phyloP scores from a whole-genome alignment of 2,113 vertebrate genomes.

The Chaetura pelagica region DNA sequence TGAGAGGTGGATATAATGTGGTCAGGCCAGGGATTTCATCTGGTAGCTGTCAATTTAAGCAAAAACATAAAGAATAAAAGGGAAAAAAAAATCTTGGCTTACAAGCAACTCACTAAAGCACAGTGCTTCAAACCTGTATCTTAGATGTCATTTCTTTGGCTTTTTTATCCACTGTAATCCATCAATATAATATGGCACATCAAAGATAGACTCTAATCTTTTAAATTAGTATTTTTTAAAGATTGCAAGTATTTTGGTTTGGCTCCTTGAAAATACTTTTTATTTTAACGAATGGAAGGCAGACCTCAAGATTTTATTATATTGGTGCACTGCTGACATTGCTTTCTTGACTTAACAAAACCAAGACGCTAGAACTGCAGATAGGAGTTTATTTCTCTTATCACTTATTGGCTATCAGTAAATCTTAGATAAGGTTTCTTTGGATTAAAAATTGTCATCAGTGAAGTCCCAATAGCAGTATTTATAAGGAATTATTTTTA shows the following conservation, averaged over 20 bases:
- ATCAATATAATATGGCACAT: constrained; percentile 27
- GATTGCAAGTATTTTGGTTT: constrained; percentile 6
- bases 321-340: neutral
- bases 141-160: neutral
- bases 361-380: neutral
- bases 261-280: constrained; percentile 2
- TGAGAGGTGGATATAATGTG: neutral
- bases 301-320: neutral
- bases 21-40: neutral
- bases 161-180: constrained; percentile 22
- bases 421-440: neutral
- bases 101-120: neutral
- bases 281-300: neutral
- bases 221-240: constrained; percentile 52
- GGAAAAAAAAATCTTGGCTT: neutral
- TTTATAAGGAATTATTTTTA: neutral
- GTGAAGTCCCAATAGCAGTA: neutral
- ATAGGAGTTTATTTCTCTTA: neutral
- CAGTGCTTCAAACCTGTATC: neutral
- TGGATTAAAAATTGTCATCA: neutral
- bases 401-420: neutral
- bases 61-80: neutral
- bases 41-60: neutral
- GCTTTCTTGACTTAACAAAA: constrained; percentile 11
- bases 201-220: constrained; percentile 24